Percentiles rank a stretch among this genome's conserved stretches.
phyloP scores from a whole-genome alignment of 2,888 invertebrate species.

The Cantharis rustica region DNA sequence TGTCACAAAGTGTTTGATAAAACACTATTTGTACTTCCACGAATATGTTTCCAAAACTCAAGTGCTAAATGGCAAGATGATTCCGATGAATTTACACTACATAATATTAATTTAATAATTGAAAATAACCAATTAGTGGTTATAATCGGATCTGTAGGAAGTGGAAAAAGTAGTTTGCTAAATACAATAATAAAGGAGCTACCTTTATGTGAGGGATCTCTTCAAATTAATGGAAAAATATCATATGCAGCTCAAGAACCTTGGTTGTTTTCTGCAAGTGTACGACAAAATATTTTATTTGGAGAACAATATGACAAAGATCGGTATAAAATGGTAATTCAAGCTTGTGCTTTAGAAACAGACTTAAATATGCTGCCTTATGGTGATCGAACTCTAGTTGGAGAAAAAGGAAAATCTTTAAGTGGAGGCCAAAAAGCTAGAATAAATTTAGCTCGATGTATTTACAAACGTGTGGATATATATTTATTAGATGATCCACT shows the following conservation, averaged over 20 bases:
- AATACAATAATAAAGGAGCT: slow-evolving; percentile 58
- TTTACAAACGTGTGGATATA: slow-evolving; percentile 78
- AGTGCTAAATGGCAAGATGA: slow-evolving; percentile 69
- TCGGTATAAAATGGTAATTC: slow-evolving; percentile 65
- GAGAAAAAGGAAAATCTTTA: slow-evolving; percentile 79
- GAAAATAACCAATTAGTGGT: slow-evolving; percentile 56
- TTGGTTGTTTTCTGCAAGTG: slow-evolving; percentile 64
- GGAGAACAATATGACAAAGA: slow-evolving; percentile 66
- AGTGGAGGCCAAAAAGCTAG: slow-evolving; percentile 86
- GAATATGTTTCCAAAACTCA: slow-evolving; percentile 65
- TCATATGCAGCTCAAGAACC: slow-evolving; percentile 68
- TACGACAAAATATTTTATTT: slow-evolving; percentile 81
- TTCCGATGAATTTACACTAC: slow-evolving; percentile 16
- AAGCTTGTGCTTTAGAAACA: slow-evolving; percentile 66
- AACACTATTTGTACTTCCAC: not conserved
- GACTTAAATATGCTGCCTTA: slow-evolving; percentile 77
- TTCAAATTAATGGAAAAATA: slow-evolving; percentile 58
- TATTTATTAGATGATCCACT: slow-evolving; percentile 83
- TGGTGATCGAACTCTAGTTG: slow-evolving; percentile 79
- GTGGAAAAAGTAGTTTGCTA: slow-evolving; percentile 65
- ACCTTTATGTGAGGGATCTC: slow-evolving; percentile 52
- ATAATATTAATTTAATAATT: slow-evolving; percentile 52
- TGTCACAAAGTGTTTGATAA: not conserved
- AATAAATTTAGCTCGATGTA: slow-evolving; percentile 76
- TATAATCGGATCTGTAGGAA: slow-evolving; percentile 71